Base-by-base conservation (phyloP, 2,113 vertebrate species). In the Monopterus albus region DNA sequence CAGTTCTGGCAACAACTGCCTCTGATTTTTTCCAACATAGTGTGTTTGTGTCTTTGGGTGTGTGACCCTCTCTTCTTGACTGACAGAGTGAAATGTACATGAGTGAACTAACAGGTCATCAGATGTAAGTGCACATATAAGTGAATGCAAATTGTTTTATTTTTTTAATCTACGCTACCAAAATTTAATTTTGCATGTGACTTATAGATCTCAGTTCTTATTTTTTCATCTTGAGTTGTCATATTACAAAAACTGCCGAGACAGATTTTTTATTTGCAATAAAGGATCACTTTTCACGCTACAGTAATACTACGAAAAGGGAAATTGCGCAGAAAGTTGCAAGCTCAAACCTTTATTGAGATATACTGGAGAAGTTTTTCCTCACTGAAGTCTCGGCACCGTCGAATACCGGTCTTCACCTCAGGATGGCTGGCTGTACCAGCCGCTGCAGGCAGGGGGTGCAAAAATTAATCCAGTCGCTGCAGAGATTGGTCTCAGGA, bases 401-500 rank as follows among this genome's bases (percentile, higher is more conserved):
- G 64, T 45, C 26, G 25, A 45, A 60, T n/a, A 42, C 47, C 47
- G 35, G 55, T 40, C 59, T 52, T 57, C 23, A 58, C 29, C 75
- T 82, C 66, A 79, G 46, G 70, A 98, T 98, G 97, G 95, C 94
- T 35, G 92, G 95, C 82, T 98, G 96, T 69, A 94, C 94, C 39
- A 92, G 88, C 74, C 93, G 95, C 72, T 98, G 96, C 91, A 95
- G 94, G 66, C 94, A 95, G 21, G 96, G 96, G 33, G 85, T 98
- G 25, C 89, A 95, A 75, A 97, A 96, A 91, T 94, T 96, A 72
- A 94, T 94, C 72, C 97, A 94, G 91, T 95, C 95, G 49, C 38
- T 98, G 79, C 95, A 94, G 64, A 96, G 95, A 84, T 89, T 98
- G 61, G 88, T 98, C 82, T 95, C 94, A 0, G 97, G 96, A 81